Conservation (phyloP, 2,797 vertebrate species). For the Sylvilagus floridanus region DNA sequence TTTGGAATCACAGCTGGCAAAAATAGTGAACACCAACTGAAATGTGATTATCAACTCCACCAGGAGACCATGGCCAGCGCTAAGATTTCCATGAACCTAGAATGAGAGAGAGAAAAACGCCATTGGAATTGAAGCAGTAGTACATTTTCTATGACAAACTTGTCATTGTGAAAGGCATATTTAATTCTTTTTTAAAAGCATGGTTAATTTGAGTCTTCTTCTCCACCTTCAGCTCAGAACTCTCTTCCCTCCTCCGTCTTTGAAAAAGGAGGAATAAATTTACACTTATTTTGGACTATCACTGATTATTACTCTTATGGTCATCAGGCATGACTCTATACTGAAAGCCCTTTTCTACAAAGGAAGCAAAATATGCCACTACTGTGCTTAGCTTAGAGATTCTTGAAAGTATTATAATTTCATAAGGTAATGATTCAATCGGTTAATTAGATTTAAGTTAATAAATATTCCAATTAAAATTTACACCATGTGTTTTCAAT, state of each 20-base stretch:
- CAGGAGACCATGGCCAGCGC: conserved; percentile 93
- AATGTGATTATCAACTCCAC: conserved; percentile 98
- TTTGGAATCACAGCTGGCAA: conserved; percentile 96
- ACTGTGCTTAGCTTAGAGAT: conserved; percentile 80
- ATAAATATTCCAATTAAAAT: conserved; percentile 88
- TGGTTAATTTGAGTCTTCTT: not conserved
- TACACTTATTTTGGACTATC: conserved; percentile 41
- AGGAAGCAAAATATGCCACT: conserved; percentile 77
- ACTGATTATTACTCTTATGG: conserved; percentile 69
- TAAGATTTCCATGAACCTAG: conserved; percentile 91
- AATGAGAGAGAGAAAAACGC: conserved; percentile 79
- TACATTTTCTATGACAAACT: conserved; percentile 18
- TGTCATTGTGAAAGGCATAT: not conserved
- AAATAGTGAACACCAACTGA: conserved; percentile 96
- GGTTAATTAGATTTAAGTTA: conserved; percentile 87
- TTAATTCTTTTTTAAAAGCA: not conserved
- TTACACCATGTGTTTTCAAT: conserved; percentile 80
- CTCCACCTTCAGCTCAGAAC: not conserved
- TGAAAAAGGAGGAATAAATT: conserved; percentile 30
- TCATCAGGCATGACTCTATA: conserved; percentile 56
- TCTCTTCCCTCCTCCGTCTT: accelerated
- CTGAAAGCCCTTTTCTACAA: conserved; percentile 74
- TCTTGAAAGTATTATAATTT: conserved; percentile 83
- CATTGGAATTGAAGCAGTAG: conserved; percentile 64
- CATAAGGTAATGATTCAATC: conserved; percentile 86